Evolutionary conservation across 2,888 invertebrate species (phyloP).

Genomic region (Drepanosiphum platanoidis): DNA sequence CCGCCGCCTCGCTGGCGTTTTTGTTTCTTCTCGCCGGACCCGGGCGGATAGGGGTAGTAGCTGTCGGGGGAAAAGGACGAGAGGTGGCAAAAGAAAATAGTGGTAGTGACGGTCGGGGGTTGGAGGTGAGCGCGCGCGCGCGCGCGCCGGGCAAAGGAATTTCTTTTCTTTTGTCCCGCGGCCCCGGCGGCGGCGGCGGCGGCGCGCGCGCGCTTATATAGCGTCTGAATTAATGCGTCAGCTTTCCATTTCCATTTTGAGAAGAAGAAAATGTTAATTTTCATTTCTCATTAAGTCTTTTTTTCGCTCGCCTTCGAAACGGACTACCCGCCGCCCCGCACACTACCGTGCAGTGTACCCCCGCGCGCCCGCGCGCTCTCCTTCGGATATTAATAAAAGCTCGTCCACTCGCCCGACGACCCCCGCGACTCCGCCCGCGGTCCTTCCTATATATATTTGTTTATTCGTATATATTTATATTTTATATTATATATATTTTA

Average conservation of each 20-base stretch:
- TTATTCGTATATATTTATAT: conserved; percentile 9
- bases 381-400: conserved; percentile 59
- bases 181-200: too few relatives aligned
- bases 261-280: conserved; percentile 62
- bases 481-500: conserved; percentile 2
- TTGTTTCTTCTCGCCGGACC: conserved; percentile 57
- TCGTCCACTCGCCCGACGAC: neutral
- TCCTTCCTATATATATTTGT: neutral
- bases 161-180: conserved; percentile 61
- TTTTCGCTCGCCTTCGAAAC: conserved; percentile 60
- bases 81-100: conserved; percentile 57
- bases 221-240: conserved; percentile 62
- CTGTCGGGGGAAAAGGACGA: conserved; percentile 10
- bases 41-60: neutral
- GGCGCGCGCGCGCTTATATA: conserved; percentile 51
- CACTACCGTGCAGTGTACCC: neutral
- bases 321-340: conserved; percentile 4
- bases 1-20: conserved; percentile 35
- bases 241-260: conserved; percentile 62
- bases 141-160: conserved; percentile 44
- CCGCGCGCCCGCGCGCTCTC: conserved; percentile 29
- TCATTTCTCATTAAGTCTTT: conserved; percentile 62
- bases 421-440: neutral
- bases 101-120: neutral
- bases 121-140: neutral